Conservation (phyloP, 2,797 vertebrate genomes). For the Enteromius unitaeniatus region DNA sequence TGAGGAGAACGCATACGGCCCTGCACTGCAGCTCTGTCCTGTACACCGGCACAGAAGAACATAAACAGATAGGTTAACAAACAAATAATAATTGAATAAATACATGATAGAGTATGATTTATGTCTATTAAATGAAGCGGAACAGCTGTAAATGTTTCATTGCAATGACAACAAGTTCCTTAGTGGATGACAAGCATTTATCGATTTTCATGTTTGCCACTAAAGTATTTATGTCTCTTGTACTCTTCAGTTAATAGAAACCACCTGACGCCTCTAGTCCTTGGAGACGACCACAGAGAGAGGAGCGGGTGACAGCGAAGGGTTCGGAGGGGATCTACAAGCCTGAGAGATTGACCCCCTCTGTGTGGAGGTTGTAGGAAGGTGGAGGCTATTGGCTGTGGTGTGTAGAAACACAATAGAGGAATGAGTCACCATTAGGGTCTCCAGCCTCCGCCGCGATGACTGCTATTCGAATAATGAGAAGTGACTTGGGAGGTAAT, state of each 20-base stretch:
- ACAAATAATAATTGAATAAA: neutral
- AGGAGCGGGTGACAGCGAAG: neutral
- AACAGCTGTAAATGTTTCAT: constrained; percentile 6
- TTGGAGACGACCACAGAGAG: constrained; percentile 11
- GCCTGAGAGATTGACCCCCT: neutral
- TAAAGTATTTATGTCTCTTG: constrained; percentile 44
- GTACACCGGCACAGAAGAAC: neutral
- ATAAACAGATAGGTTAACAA: neutral
- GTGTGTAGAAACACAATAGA: constrained; percentile 32
- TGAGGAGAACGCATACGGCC: neutral
- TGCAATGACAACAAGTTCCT: constrained; percentile 16
- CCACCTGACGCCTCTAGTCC: constrained; percentile 4
- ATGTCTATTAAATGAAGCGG: neutral
- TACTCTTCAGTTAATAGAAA: constrained; percentile 33
- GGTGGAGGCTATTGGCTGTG: constrained; percentile 23
- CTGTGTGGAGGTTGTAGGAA: neutral
- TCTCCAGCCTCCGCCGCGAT: neutral
- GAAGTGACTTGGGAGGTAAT: constrained; percentile 33
- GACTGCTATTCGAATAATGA: constrained; percentile 17
- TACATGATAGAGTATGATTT: neutral
- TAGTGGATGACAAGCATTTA: constrained; percentile 40
- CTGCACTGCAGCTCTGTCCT: neutral
- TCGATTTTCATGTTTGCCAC: constrained; percentile 39
- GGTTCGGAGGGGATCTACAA: neutral
- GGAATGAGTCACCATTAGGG: constrained; percentile 34